Conservation (phyloP, 2,797 vertebrate species). For the Centropyge bicolor region DNA sequence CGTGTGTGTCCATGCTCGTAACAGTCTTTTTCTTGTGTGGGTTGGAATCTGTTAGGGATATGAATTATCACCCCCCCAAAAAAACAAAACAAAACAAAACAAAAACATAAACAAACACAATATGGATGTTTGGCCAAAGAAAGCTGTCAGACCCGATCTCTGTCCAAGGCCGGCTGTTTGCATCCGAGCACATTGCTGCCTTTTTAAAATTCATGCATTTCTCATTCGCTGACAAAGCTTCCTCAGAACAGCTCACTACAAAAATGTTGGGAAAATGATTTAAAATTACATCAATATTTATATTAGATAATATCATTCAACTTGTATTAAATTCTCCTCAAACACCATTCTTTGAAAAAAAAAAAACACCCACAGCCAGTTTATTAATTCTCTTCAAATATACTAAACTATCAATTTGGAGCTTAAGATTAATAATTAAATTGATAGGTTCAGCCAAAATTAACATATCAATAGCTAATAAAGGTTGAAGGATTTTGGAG, state of each 20-base stretch:
- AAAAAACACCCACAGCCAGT: too few relatives aligned
- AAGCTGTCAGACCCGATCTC: conserved; percentile 58
- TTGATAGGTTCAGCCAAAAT: too few relatives aligned
- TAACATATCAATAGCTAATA: too few relatives aligned
- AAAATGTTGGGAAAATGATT: conserved; percentile 9
- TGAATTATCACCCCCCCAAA: conserved; percentile 5
- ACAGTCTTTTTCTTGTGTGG: conserved; percentile 9
- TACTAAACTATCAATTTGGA: too few relatives aligned
- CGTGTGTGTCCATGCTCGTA: conserved; percentile 17
- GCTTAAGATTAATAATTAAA: too few relatives aligned
- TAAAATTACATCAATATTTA: too few relatives aligned
- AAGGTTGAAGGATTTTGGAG: too few relatives aligned
- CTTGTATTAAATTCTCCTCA: too few relatives aligned
- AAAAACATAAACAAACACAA: conserved; percentile 47
- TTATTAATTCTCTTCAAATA: too few relatives aligned
- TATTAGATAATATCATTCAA: too few relatives aligned
- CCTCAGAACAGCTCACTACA: conserved; percentile 28
- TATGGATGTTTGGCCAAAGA: conserved; percentile 46
- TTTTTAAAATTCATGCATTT: conserved; percentile 61
- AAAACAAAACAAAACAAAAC: conserved; percentile 41
- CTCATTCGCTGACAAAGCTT: conserved; percentile 26
- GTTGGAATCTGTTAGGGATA: conserved; percentile 32
- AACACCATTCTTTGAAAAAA: too few relatives aligned
- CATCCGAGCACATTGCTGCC: conserved; percentile 35
- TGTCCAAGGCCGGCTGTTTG: conserved; percentile 17